Base-by-base conservation (phyloP, 2,797 vertebrate genomes). In the Tapirus indicus region DNA sequence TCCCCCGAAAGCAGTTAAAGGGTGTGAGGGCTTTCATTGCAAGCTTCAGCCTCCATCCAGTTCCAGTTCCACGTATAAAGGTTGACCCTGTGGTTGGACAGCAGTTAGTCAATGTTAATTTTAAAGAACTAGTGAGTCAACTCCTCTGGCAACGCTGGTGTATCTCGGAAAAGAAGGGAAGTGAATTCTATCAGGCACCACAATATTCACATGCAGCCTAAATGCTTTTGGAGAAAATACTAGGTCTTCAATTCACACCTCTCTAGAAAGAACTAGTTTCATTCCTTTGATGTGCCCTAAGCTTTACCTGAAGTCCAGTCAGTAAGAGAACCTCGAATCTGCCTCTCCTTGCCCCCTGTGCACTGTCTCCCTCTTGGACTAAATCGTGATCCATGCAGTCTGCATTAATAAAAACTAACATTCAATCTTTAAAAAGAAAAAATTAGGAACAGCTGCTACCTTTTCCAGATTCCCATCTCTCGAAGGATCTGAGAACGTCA, bases 21-120 rank as follows among this genome's bases (percentile, higher is more conserved):
- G n/a, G n/a, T 21, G 20, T 44, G 58, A 68, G 74, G 47, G 25
- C 25, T 94, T 75, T 38, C 75, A 27, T 3, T 52, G 54, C 21
- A 54, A 77, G 6, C 41, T 66, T 58, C 49, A 47, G 56, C 32
- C 10, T 41, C 78, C 18, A 52, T 29, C 21, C 88, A 82, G 49
- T 13, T 68, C 56, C 14, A 49, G n/a, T 38, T 25, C n/a, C 58
- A 41, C 5, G 27, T 11, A 60, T 21, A 54, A 82, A 85, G 18
- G 9, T 35, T 49, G 54, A 29, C 47, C 18, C 60, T 89, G 62
- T 62, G 64, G 32, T 35, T 44, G 79, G 80, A 77, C 44, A 75
- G 49, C 4, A 85, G 21, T 78, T 87, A 95, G n/a, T 72, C 91
- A 83, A 94, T 72, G 77, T 44, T 72, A 94, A 58, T 71, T 96